Evolutionary conservation across 2,888 invertebrate genomes (phyloP), one percentile per base, ranked within the genome.

Genomic region (Stenotaenia linearis): DNA sequence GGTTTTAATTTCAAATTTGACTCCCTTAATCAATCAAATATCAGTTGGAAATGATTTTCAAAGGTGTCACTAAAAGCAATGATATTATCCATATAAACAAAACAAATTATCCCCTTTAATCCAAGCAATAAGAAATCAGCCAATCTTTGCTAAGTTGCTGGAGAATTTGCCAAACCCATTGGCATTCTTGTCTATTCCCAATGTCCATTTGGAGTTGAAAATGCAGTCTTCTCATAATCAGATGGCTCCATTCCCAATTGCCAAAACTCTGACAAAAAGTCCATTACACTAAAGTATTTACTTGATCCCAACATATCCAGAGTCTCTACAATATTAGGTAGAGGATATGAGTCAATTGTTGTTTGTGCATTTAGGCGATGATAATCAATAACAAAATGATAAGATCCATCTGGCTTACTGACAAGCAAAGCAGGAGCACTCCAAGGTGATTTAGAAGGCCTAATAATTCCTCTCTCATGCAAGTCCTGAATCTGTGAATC

Each of bases 371-470:
- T 79, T 4, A 79, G 37, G 0, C 69, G 61, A 2, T 81, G 74
- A 40, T 80, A 83, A 61, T 83, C 84, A 0, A 84, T 82, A 69
- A 83, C 83, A 28, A 85, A 81, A 56, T 84, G 37, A 50, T 78
- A 83, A 77, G 82, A 81, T 5, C 82, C 82, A 28, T 81, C 82
- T 79, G 82, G 83, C 80, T 84, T 84, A 30, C 80, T 81, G 0
- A 84, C 83, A 21, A 84, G 40, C 5, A 84, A 78, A 0, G 83
- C 79, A 0, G 84, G 84, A n/a, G 83, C 83, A 6, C 82, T 82
- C 78, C 82, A 84, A 3, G 82, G 81, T 0, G 84, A 85, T n/a
- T 80, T 78, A 7, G 84, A 83, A 81, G 79, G 10, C 18, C 15
- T 18, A 18, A 80, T 79, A 9, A 79, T 25, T 4, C 56, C 76